Evolutionary conservation across 1,140 invertebrate genomes (phyloP), one percentile per base, ranked within the genome.

Genomic region (Glomeris maerens): DNA sequence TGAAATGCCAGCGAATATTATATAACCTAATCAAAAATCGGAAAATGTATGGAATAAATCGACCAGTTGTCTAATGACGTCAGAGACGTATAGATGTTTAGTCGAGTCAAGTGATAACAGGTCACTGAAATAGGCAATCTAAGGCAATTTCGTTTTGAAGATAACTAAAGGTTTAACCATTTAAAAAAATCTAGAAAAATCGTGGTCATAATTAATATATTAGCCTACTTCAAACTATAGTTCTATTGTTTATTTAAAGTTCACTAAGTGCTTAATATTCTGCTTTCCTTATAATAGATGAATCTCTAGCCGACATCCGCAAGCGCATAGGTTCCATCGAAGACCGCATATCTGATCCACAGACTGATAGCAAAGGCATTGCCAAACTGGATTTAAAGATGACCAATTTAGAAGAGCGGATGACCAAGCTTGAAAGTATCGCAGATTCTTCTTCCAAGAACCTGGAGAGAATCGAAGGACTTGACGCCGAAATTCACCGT

Each of bases 401-500:
- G 10, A 17, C 21, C 2, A n/a, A 2, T 2, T 21, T 50, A 14
- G 49, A 50, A 23, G n/a, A 3, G 5, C 5, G 49, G n/a, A 27
- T 50, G 22, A 25, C 5, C 22, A 4, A 3, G 4, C 27, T 50
- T 3, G 49, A 50, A 22, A 23, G 21, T 3, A 28, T 22, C 3
- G 26, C 2, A 3, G 23, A 29, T 4, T 3, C 4, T 17, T n/a
- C 25, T 3, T 28, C 2, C 22, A 10, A 5, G 17, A 50, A 2
- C 22, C 39, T 13, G 4, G 2, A 25, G 17, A 3, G 27, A 3
- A 5, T 2, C 5, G 49, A 50, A n/a, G 3, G 3, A 10, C 17
- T 50, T 26, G 49, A 50, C n/a, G 41, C 41, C n/a, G 29, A 31
- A 3, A 7, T 50, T 5, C 49, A 50, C 25, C 27, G 22, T n/a